Evolutionary conservation across 2,888 invertebrate species (phyloP).

Genomic region (Criorhina ranunculi): DNA sequence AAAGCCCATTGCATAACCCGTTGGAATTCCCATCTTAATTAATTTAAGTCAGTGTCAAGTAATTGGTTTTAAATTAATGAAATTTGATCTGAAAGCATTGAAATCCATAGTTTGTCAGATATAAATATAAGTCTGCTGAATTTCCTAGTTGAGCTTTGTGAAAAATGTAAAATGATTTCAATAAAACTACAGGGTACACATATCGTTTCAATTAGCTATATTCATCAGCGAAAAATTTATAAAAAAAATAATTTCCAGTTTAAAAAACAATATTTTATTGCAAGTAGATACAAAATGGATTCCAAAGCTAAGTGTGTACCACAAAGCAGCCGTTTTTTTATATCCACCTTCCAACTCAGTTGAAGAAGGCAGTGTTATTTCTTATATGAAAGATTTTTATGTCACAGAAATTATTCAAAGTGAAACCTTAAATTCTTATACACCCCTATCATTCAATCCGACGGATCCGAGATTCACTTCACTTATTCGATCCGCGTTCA

Average conservation of each 20-base stretch:
- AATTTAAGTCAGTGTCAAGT: too few species aligned
- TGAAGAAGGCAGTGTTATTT: slow-evolving; percentile 14
- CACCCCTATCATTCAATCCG: too few species aligned
- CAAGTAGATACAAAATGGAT: slow-evolving; percentile 36
- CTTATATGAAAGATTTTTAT: slow-evolving; percentile 23
- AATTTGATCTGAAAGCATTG: slow-evolving; percentile 27
- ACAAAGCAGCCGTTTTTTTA: slow-evolving; percentile 52
- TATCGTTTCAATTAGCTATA: slow-evolving; percentile 37
- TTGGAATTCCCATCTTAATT: slow-evolving; percentile 34
- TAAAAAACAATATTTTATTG: slow-evolving; percentile 48
- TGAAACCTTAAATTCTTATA: not conserved
- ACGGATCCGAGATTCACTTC: too few species aligned
- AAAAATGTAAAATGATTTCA: slow-evolving; percentile 44
- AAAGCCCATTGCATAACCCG: slow-evolving; percentile 34
- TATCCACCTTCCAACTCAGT: slow-evolving; percentile 49
- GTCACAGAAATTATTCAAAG: not conserved
- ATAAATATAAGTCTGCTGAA: slow-evolving; percentile 39
- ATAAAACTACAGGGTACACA: slow-evolving; percentile 44
- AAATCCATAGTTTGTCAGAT: slow-evolving; percentile 34
- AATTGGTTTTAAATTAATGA: slow-evolving; percentile 22
- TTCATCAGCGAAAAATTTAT: slow-evolving; percentile 54
- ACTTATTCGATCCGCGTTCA: too few species aligned
- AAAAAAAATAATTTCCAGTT: slow-evolving; percentile 37
- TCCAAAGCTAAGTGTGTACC: slow-evolving; percentile 42
- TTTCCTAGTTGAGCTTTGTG: slow-evolving; percentile 44